Percentiles rank a stretch among this genome's conserved stretches.
phyloP scores from a whole-genome alignment of 2,113 vertebrate species.

The Miniopterus natalensis region DNA sequence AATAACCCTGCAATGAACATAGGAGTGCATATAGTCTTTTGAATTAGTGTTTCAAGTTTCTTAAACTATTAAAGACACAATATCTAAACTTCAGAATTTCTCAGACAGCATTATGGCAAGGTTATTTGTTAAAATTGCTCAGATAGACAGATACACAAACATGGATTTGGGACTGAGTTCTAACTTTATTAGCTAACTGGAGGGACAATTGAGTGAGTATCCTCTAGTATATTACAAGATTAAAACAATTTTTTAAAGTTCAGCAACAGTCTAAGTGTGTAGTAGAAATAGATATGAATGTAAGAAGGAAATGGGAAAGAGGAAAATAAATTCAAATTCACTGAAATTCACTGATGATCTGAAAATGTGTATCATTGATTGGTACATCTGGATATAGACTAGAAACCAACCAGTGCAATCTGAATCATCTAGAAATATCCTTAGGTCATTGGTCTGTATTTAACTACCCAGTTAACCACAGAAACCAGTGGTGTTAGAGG shows the following conservation, averaged over 20 bases:
- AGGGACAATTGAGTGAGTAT: not conserved
- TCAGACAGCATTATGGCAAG: constrained; percentile 19
- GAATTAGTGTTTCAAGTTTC: not conserved
- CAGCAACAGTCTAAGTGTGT: not conserved
- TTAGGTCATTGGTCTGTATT: constrained; percentile 18
- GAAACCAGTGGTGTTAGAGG: not conserved
- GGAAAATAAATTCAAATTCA: not conserved
- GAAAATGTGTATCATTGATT: not conserved
- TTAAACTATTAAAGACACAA: constrained; percentile 3
- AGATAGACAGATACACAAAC: not conserved
- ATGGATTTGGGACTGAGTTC: not conserved
- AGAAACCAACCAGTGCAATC: not conserved
- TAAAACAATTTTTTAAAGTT: constrained; percentile 45
- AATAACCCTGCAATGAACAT: not conserved
- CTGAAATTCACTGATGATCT: not conserved
- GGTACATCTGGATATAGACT: not conserved
- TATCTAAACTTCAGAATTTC: constrained; percentile 33
- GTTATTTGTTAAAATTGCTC: not conserved
- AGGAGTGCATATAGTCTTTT: not conserved
- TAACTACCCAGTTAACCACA: constrained; percentile 19
- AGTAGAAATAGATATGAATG: not conserved
- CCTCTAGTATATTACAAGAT: not conserved
- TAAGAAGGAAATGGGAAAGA: not conserved
- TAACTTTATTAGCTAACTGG: constrained; percentile 3
- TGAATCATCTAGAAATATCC: constrained; percentile 42